Base-by-base conservation (phyloP, 2,888 invertebrate genomes). In the Eueremaeus valkanovi region DNA sequence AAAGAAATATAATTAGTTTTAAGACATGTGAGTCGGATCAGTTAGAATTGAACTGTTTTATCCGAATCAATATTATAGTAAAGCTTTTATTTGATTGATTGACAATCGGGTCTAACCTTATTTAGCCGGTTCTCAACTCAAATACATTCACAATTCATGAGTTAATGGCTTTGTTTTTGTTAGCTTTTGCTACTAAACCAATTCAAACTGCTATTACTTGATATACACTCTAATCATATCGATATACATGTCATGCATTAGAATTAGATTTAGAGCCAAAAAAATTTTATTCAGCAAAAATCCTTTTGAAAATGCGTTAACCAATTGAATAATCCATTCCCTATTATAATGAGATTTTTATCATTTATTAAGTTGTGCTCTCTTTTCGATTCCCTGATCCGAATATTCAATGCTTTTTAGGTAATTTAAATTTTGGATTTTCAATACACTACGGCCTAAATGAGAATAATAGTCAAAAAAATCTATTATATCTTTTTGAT, bases 11-110 rank as follows among this genome's bases (percentile, higher is more conserved):
- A 55, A 24, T 55, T 21, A 55, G 24, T 24, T n/a, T 21, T 3
- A 16, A 55, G 11, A 51, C 45, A 36, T 11, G 36, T 8, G 6
- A 36, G 11, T 36, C 36, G n/a, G n/a, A n/a, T n/a, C n/a, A n/a
- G n/a, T n/a, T n/a, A n/a, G 6, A 36, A 49, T 49, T 49, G 49
- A 49, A n/a, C 49, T 49, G 18, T 49, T n/a, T 16, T 49, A n/a
- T 61, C 9, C n/a, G 33, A 61, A 68, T 68, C 68, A 68, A 68
- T 68, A 68, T 68, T 68, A 40, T 40, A 68, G 36, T 42, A 68
- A 61, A 68, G 21, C 9, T 51, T 40, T 68, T 40, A 68, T 68
- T 68, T 68, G 68, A 68, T 68, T 68, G 68, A 68, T 40, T 68
- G 68, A 68, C 68, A 68, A 68, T 40, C 21, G 40, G n/a, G 24